Base-by-base conservation (phyloP, 2,113 vertebrate genomes). In the Eira barbara region DNA sequence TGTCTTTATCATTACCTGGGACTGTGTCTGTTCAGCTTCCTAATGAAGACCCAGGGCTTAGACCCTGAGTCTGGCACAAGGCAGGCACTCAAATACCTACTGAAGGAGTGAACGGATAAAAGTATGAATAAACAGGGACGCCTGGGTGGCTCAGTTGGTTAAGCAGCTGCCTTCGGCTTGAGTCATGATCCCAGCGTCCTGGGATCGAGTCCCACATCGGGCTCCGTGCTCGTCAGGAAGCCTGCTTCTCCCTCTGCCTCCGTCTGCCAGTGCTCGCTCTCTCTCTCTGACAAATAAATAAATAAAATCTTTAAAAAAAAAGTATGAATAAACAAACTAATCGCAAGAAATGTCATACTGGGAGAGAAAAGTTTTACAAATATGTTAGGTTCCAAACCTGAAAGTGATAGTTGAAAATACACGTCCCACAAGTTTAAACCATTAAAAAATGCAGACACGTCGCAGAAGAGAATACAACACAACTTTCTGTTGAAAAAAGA, bases 401-500 rank as follows among this genome's bases (percentile, higher is more conserved):
- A 97, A 80, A 95, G 45, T 31, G 21, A 17, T 67, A 7, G 20
- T 63, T 74, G 76, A 71, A 84, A 91, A 85, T 52, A 31, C 2
- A 39, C 76, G 45, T 81, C 15, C 92, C 36, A 1, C 21, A 91
- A 57, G 49, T 45, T 88, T 94, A 45, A 78, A 67, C 57, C 52
- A n/a, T 84, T 73, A 81, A 92, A 81, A 92, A 92, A 85, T 79
- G 79, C 13, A 94, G 34, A 71, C 78, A 92, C 34, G 5, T 67
- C 52, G 31, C 71, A 79, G 59, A 92, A 79, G 34, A 23, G 17
- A 76, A 90, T 81, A 36, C 6, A 55, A 65, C 45, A 76, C 78
- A 83, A 52, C 29, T 89, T 91, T 57, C 85, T 91, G 45, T 94
- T 82, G 17, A 81, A 76, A 49, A 93, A 67, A 92, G 59, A 97